Base-by-base conservation (phyloP, 2,113 vertebrate genomes). In the Thalassarche chlororhynchos region DNA sequence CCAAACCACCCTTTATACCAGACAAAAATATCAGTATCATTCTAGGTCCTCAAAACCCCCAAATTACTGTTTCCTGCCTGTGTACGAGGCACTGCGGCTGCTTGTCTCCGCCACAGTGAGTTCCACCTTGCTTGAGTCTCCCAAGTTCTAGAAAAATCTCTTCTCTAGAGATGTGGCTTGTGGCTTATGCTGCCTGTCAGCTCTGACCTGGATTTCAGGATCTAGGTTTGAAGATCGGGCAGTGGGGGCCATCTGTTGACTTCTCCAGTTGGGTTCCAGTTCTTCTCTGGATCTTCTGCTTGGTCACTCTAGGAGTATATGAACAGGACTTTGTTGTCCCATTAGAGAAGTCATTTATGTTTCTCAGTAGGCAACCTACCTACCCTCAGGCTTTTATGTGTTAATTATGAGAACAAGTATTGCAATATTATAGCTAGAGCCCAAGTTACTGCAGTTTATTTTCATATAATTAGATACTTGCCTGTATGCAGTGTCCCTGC, bases 11-110 rank as follows among this genome's bases (percentile, higher is more conserved):
- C 17, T 15, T 74, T 55, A 5, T 46, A 36, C 14, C 17, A 42
- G 36, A 72, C 49, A 44, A 77, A 46, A 17, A 21, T 11, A n/a
- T 1, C 34, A 9, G 5, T 31, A 61, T 42, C 10, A 13, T 40
- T 38, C 32, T 19, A 26, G 26, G 12, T 75, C 32, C 31, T 51
- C 52, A 36, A 7, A 3, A 18, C 17, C 32, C 20, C 3, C 36
- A 32, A 10, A 36, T 49, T 29, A 8, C 20, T 54, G 15, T 64
- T 79, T 70, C 19, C 46, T 61, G 36, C 16, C 25, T 13, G 6
- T 12, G 12, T 46, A 14, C 2, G 4, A 74, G 24, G 17, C n/a
- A 34, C 7, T 21, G 25, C 1, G 0, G 11, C 42, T 84, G 7
- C 26, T 76, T 61, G 2, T 70, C 34, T 76, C 66, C 75, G 61